Conservation (phyloP, 2,113 vertebrate species). For the Gymnorhina tibicen region DNA sequence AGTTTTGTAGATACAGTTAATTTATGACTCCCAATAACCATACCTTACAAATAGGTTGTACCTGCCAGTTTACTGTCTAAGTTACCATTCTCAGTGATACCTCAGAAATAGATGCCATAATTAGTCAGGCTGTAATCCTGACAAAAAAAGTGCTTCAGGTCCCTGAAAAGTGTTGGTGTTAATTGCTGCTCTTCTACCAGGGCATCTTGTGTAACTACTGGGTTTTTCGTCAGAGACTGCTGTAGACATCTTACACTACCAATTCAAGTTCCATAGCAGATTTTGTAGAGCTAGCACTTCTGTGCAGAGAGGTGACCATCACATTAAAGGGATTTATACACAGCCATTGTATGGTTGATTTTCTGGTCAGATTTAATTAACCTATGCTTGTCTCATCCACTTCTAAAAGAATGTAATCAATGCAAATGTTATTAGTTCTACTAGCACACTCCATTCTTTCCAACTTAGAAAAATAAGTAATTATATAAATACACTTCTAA, state of each 20-base stretch:
- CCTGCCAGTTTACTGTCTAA: neutral
- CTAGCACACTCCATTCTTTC: neutral
- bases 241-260: neutral
- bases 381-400: neutral
- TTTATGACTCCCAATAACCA: neutral
- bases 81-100: neutral
- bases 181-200: neutral
- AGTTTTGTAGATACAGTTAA: neutral
- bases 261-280: neutral
- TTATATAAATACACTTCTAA: neutral
- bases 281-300: neutral
- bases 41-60: neutral
- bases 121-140: neutral
- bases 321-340: neutral
- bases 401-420: neutral
- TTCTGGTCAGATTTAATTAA: constrained; percentile 33
- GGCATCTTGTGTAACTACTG: neutral
- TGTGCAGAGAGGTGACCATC: neutral
- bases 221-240: neutral
- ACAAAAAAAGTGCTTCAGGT: neutral
- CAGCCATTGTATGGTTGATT: neutral
- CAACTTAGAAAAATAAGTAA: neutral
- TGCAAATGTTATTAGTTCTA: neutral
- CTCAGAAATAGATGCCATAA: neutral
- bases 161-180: neutral